phyloP scores from a whole-genome alignment of 1,140 invertebrate genomes.

The Mactra quadrangularis region DNA sequence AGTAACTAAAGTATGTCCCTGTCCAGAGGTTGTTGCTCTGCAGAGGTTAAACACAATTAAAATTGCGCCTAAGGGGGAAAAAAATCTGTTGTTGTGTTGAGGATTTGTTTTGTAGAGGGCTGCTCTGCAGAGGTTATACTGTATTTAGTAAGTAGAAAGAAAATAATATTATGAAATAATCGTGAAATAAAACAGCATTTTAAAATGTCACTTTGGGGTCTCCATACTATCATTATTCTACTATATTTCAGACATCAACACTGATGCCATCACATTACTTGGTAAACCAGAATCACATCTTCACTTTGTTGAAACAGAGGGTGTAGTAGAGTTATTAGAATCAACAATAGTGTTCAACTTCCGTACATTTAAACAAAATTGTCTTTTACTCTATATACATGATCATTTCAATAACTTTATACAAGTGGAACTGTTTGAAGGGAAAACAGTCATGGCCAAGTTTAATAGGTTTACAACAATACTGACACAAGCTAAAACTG shows the following conservation, averaged over 20 bases:
- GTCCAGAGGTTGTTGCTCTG: too few relatives aligned
- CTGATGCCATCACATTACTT: slow-evolving; percentile 94
- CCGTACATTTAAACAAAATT: slow-evolving; percentile 90
- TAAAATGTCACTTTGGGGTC: too few relatives aligned
- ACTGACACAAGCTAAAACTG: slow-evolving; percentile 58
- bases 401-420: slow-evolving; percentile 97
- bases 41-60: too few relatives aligned
- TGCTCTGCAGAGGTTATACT: too few relatives aligned
- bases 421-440: slow-evolving; percentile 92
- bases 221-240: too few relatives aligned
- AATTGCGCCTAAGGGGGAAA: too few relatives aligned
- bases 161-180: too few relatives aligned
- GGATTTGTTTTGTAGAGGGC: too few relatives aligned
- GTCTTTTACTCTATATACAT: slow-evolving; percentile 94
- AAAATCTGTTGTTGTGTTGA: too few relatives aligned
- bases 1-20: too few relatives aligned
- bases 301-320: slow-evolving; percentile 88
- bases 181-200: too few relatives aligned
- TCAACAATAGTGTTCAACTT: slow-evolving; percentile 94
- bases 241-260: slow-evolving; percentile 92
- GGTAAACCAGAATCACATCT: slow-evolving; percentile 88
- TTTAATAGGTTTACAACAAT: slow-evolving; percentile 73
- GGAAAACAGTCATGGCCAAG: slow-evolving; percentile 81
- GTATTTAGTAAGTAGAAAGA: too few relatives aligned
- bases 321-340: slow-evolving; percentile 88